Evolutionary conservation across 1,140 invertebrate genomes (phyloP).

Genomic region (Orius insidiosus): DNA sequence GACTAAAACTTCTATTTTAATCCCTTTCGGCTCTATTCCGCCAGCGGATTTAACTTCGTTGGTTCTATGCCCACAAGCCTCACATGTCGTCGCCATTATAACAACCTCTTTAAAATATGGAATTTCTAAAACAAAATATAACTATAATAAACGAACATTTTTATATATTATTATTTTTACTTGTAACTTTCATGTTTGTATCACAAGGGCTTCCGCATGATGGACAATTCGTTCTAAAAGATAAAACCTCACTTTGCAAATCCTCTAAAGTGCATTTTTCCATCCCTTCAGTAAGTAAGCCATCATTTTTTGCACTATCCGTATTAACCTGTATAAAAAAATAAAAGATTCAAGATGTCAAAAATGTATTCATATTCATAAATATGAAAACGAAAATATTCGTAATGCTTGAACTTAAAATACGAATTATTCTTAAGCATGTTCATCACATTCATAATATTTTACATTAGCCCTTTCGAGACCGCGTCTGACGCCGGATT

Average conservation of each 20-base stretch:
- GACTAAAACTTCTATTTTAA: constrained; percentile 60
- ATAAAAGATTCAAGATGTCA: too few species aligned
- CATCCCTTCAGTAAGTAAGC: constrained; percentile 22
- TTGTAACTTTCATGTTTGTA: constrained; percentile 94
- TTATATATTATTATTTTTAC: constrained; percentile 30
- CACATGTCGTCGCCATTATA: constrained; percentile 92
- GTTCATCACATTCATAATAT: too few species aligned
- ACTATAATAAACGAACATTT: background rate
- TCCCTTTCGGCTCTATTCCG: constrained; percentile 72
- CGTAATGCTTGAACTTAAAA: too few species aligned
- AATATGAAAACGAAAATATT: too few species aligned
- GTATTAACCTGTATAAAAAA: too few species aligned
- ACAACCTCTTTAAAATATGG: constrained; percentile 95
- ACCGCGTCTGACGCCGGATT: too few species aligned
- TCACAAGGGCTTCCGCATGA: constrained; percentile 63
- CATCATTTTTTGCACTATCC: constrained; percentile 2
- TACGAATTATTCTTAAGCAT: too few species aligned
- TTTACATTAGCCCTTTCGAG: too few species aligned
- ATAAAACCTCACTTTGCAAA: constrained; percentile 61
- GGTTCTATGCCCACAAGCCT: constrained; percentile 72
- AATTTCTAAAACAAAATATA: constrained; percentile 43
- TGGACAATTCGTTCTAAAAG: constrained; percentile 77
- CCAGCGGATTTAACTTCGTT: constrained; percentile 92
- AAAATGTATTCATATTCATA: too few species aligned
- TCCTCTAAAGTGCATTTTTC: constrained; percentile 45